Base-by-base conservation (phyloP, 2,888 invertebrate genomes). In the Callyntrura sp. region DNA sequence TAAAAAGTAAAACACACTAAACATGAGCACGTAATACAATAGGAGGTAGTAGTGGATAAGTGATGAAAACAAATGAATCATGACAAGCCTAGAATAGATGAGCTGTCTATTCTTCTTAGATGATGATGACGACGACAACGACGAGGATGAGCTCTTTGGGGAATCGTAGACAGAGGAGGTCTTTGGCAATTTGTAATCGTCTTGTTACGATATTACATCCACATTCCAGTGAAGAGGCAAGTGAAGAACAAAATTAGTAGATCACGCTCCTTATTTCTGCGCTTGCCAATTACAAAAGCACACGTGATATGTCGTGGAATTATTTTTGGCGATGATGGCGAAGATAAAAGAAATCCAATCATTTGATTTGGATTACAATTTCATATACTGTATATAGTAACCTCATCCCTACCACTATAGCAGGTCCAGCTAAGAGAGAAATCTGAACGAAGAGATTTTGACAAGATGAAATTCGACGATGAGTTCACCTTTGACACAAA, bases 161-260 rank as follows among this genome's bases (percentile, higher is more conserved):
- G n/a, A 57, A 62, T 62, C 9, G 11, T 62, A 35, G 25, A 11
- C 62, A 62, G 25, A 35, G 35, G 35, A 35, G 35, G 35, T 35
- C 35, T 60, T 68, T 68, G 25, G 68, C n/a, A 43, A 68, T 68
- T 68, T 68, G 68, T 68, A 65, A 25, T 14, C 17, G n/a, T 68
- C 35, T 35, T 35, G n/a, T 68, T 68, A 5, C 17, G n/a, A 17
- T 8, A 9, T 23, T 20, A 25, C 57, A 51, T 51, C 51, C 51
- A 51, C 12, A 51, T 51, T 51, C 51, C 51, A 12, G n/a, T 14
- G 12, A 51, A 57, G 57, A 17, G 2, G 4, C n/a, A 57, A 8
- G 11, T 62, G 23, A 51, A n/a, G 51, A 51, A 51, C 51, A 51
- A 51, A 51, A 62, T 57, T 57, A 17, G 57, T 6, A n/a, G 25